Evolutionary conservation across 37 sponge, comb jelly and placozoan species (phyloP).

Genomic region (Cladorhizidae sp.): DNA sequence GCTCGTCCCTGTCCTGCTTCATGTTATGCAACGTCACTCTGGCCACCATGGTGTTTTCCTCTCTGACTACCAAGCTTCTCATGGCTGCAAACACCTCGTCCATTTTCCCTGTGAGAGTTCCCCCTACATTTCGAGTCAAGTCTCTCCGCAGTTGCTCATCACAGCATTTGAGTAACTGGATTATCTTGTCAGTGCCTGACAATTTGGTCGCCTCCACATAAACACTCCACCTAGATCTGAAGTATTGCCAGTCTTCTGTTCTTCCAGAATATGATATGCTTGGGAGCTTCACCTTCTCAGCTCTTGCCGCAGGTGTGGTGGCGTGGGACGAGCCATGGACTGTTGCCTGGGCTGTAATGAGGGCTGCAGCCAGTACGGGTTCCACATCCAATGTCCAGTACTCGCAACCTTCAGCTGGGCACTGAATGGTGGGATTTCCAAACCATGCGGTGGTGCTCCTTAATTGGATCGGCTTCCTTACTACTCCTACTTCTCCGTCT

Average conservation of each 20-base stretch:
- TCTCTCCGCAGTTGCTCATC: too few species aligned
- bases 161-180: slow-evolving; percentile 49
- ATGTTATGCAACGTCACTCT: too few species aligned
- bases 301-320: slow-evolving; percentile 9
- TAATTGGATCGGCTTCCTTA: too few species aligned
- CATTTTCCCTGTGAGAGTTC: slow-evolving; percentile 1
- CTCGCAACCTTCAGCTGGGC: slow-evolving; percentile 32
- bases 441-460: too few species aligned
- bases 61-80: too few species aligned
- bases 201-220: slow-evolving; percentile 37
- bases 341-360: slow-evolving; percentile 41
- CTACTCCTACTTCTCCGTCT: too few species aligned
- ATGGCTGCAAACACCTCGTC: slow-evolving; percentile 29
- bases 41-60: too few species aligned
- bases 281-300: slow-evolving; percentile 35
- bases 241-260: slow-evolving; percentile 45
- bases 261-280: slow-evolving; percentile 37
- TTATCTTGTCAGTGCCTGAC: slow-evolving; percentile 7
- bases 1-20: too few species aligned
- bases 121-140: slow-evolving; percentile 30
- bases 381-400: slow-evolving; percentile 29
- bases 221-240: slow-evolving; percentile 43
- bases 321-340: not conserved
- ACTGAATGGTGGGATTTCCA: too few species aligned
- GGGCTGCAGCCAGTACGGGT: slow-evolving; percentile 42